Evolutionary conservation across 2,113 vertebrate species (phyloP).

Genomic region (Forbesichthys papilliferus): DNA sequence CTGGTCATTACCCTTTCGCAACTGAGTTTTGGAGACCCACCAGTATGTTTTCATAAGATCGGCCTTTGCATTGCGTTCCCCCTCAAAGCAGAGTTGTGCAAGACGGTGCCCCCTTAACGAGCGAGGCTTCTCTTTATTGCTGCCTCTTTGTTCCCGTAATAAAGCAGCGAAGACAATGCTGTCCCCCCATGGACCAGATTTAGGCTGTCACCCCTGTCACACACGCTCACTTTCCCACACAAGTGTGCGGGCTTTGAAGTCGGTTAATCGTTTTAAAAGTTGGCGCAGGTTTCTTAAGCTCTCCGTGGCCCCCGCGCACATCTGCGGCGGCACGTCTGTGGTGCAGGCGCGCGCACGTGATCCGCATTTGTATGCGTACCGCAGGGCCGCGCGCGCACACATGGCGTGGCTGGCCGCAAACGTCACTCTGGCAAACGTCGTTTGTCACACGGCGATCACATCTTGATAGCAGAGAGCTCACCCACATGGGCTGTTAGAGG

Average conservation of each 20-base stretch:
- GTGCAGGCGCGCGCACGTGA: slow-evolving; percentile 7
- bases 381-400: slow-evolving; percentile 7
- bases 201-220: slow-evolving; percentile 50
- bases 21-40: slow-evolving; percentile 32
- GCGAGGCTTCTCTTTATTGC: slow-evolving; percentile 51
- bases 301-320: slow-evolving; percentile 1
- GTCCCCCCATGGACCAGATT: slow-evolving; percentile 43
- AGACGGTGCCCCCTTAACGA: slow-evolving; percentile 38
- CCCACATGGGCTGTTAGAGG: slow-evolving; percentile 48
- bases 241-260: slow-evolving; percentile 36
- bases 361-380: not conserved
- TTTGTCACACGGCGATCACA: slow-evolving; percentile 60
- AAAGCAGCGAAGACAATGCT: slow-evolving; percentile 46
- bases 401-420: slow-evolving; percentile 37
- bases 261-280: slow-evolving; percentile 32
- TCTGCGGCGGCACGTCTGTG: slow-evolving; percentile 18
- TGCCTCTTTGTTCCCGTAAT: slow-evolving; percentile 60
- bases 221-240: slow-evolving; percentile 55
- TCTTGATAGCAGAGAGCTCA: slow-evolving; percentile 53
- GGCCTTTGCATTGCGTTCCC: slow-evolving; percentile 31
- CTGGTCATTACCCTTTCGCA: slow-evolving; percentile 36
- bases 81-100: slow-evolving; percentile 52
- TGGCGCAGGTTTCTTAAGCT: slow-evolving; percentile 26
- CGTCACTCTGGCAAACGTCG: slow-evolving; percentile 60
- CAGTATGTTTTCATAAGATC: slow-evolving; percentile 25